A percentile compares a stretch with the other conserved stretches of the same genome.
Evolutionary conservation across 2,888 invertebrate genomes (phyloP).

Genomic region (Diploptera punctata): DNA sequence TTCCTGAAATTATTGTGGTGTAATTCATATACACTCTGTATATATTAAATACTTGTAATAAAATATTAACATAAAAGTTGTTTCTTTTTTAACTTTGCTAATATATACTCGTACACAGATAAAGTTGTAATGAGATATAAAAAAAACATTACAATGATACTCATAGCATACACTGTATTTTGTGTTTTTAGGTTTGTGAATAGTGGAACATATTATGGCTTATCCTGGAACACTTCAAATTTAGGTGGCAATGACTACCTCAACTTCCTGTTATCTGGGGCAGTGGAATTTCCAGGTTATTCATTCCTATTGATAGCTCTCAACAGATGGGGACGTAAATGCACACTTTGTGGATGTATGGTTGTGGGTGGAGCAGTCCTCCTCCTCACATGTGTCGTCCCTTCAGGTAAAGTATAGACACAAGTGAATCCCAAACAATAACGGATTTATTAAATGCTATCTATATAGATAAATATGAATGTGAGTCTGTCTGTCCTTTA

Average conservation of each 20-base stretch:
- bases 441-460: too few relatives aligned
- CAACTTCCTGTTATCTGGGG: constrained; percentile 76
- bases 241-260: constrained; percentile 74
- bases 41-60: too few relatives aligned
- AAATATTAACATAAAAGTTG: too few relatives aligned
- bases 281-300: constrained; percentile 80
- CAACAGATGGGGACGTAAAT: constrained; percentile 73
- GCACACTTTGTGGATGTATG: constrained; percentile 73
- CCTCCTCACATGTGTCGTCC: constrained; percentile 64
- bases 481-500: too few relatives aligned
- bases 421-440: too few relatives aligned
- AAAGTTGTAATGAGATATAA: too few relatives aligned
- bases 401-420: constrained; percentile 61
- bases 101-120: too few relatives aligned
- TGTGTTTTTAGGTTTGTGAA: constrained; percentile 68
- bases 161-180: background rate
- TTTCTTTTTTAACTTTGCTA: too few relatives aligned
- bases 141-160: too few relatives aligned
- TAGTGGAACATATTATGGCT: constrained; percentile 78
- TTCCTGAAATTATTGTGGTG: too few relatives aligned
- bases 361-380: constrained; percentile 66
- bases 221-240: constrained; percentile 76
- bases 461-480: too few relatives aligned
- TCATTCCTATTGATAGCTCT: constrained; percentile 68
- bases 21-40: too few relatives aligned